Percentiles rank a stretch among this genome's conserved stretches.
Conservation (phyloP, 2,888 invertebrate species). For the Nipponacmea schrenckii region DNA sequence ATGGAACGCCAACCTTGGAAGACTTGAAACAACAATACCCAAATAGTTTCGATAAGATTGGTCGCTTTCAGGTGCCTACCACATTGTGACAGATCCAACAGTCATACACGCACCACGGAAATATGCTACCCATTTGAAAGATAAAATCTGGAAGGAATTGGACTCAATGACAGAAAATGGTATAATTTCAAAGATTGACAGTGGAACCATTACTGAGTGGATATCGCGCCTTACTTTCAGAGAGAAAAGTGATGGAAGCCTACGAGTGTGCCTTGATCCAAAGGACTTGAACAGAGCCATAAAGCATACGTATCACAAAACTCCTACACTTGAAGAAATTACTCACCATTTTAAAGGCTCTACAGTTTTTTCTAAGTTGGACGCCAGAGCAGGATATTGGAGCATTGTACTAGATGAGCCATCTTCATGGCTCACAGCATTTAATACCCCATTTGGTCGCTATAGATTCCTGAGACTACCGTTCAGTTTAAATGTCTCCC, state of each 20-base stretch:
- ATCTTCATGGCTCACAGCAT: not conserved
- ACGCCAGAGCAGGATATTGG: not conserved
- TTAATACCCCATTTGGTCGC: slow-evolving; percentile 3
- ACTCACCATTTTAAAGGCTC: not conserved
- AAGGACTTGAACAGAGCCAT: not conserved
- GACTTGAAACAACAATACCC: not conserved
- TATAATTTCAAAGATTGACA: not conserved
- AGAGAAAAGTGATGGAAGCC: not conserved
- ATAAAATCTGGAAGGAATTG: not conserved
- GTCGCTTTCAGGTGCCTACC: not conserved
- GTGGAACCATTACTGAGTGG: not conserved
- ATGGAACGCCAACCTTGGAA: not conserved
- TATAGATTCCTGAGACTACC: not conserved
- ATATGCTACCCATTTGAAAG: not conserved
- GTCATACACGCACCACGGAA: not conserved
- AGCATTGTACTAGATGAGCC: not conserved
- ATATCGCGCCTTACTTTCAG: slow-evolving; percentile 1
- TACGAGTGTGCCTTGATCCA: not conserved
- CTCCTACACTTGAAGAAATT: not conserved
- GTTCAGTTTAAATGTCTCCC: not conserved
- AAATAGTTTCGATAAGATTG: not conserved
- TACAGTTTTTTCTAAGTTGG: not conserved
- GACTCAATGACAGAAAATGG: not conserved
- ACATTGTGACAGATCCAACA: not conserved
- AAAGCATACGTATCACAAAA: not conserved